A percentile compares a stretch with the other conserved stretches of the same genome.
These are phyloP conservation scores for Dunckerocampus dactyliophorus DNA, from an alignment of 2,113 vertebrate genomes.

Conservation along the genomic window DNA sequence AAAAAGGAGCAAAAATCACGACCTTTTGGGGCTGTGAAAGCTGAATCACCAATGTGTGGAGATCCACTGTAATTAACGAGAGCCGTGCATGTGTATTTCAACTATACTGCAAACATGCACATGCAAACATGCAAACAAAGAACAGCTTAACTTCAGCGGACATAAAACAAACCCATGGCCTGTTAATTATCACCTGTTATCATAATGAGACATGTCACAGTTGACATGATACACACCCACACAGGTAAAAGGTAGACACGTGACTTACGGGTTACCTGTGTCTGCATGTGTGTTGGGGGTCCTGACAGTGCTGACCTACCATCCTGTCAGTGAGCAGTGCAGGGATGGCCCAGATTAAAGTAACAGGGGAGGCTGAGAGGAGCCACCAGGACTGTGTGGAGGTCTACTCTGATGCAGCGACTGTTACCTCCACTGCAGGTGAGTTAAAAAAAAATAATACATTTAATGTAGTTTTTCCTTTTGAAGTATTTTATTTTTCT, in stretches of 20 bases:
- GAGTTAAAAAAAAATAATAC: conserved; percentile 23
- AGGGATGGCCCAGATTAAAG: conserved; percentile 59
- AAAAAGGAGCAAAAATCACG: too few species aligned
- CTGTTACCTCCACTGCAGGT: conserved; percentile 76
- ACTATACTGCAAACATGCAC: too few species aligned
- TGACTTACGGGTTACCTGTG: conserved; percentile 41
- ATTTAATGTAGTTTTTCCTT: neutral
- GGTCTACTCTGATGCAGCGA: conserved; percentile 66
- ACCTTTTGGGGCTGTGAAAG: too few species aligned
- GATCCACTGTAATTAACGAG: too few species aligned
- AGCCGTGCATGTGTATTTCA: too few species aligned
- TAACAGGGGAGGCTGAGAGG: conserved; percentile 42
- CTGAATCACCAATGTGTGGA: too few species aligned
- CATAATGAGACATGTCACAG: neutral
- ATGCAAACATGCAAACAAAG: too few species aligned
- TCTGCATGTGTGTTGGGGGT: conserved; percentile 3
- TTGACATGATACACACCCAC: neutral
- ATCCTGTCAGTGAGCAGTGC: conserved; percentile 18
- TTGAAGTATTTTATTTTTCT: too few species aligned
- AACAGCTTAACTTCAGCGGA: too few species aligned
- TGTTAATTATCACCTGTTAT: too few species aligned
- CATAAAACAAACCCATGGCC: too few species aligned
- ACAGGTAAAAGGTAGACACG: conserved; percentile 28
- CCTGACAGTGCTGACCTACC: neutral
- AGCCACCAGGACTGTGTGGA: conserved; percentile 60